Evolutionary conservation across 2,797 vertebrate genomes (phyloP).

Genomic region (Antrozous pallidus): DNA sequence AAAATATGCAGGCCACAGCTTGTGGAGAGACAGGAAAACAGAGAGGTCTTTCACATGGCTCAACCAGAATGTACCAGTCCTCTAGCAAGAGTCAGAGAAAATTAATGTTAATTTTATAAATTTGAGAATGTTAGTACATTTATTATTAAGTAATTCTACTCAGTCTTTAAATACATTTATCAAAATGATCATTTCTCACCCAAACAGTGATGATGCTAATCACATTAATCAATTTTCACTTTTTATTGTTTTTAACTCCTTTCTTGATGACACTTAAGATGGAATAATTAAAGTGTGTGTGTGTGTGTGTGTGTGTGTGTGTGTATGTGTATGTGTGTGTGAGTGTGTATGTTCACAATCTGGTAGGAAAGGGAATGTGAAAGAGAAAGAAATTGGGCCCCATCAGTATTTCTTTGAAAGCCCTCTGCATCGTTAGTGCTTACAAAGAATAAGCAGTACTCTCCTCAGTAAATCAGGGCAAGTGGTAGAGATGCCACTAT

Average conservation of each 20-base stretch:
- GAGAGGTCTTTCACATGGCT: not conserved
- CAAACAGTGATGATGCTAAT: not conserved
- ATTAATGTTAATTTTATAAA: not conserved
- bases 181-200: not conserved
- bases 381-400: not conserved
- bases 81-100: not conserved
- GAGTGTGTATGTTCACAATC: too few species aligned
- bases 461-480: not conserved
- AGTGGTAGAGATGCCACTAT: not conserved
- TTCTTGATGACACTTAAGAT: not conserved
- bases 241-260: not conserved
- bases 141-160: not conserved
- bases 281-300: not conserved
- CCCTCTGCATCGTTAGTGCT: not conserved
- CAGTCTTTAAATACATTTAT: not conserved
- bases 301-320: too few species aligned
- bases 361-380: not conserved
- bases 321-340: too few species aligned
- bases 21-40: not conserved
- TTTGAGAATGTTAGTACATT: not conserved
- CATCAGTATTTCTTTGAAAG: not conserved
- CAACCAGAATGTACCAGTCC: not conserved
- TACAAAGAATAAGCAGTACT: not conserved
- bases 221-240: constrained; percentile 1
- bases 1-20: not conserved